Base-by-base conservation (phyloP, 1,140 invertebrate species). In the Pseudomyrmex flavicornis region DNA sequence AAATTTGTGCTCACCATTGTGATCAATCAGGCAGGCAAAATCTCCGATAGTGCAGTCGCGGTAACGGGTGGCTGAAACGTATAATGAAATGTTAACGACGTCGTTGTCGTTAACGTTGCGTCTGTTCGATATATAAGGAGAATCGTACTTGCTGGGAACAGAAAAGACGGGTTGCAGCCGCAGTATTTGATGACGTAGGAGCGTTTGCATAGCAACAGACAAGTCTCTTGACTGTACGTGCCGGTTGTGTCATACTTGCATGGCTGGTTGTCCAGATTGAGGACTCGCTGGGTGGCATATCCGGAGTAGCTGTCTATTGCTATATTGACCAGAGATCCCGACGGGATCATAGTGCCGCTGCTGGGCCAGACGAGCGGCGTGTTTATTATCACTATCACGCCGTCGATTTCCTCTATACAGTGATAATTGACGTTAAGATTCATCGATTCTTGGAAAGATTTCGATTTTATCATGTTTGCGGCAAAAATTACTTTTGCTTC, bases 1-100 rank as follows among this genome's bases (percentile, higher is more conserved):
- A 15, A 35, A 22, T 5, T 72, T 50, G 35, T 35, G 10, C 82
- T 79, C 44, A 86, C 82, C 85, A 2, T 86, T 86, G 4, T 84
- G 22, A 26, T 73, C 35, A 17, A 56, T 10, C n/a, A 86, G 61
- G 13, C 85, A 86, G 26, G 61, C 17, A 12, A 86, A 73, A 79
- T 86, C 82, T n/a, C 48, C 46, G 20, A 79, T 20, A 26, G 73
- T 79, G 74, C 85, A 86, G 9, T 86, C 82, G 17, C 85, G 85
- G 8, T 44, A 63, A 2, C 10, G 4, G 4, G 2, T 13, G 44
- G 5, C 85, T 86, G 54, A 52, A 72, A 82, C 15, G 52, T 13
- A 68, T n/a, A 82, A 61, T 26, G 50, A 75, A 63, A 63, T 12
- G 13, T 66, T 61, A 58, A 56, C 10, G 65, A 50, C 20, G 5